Conservation (phyloP, 2,113 vertebrate genomes). For the Taxidea taxus region DNA sequence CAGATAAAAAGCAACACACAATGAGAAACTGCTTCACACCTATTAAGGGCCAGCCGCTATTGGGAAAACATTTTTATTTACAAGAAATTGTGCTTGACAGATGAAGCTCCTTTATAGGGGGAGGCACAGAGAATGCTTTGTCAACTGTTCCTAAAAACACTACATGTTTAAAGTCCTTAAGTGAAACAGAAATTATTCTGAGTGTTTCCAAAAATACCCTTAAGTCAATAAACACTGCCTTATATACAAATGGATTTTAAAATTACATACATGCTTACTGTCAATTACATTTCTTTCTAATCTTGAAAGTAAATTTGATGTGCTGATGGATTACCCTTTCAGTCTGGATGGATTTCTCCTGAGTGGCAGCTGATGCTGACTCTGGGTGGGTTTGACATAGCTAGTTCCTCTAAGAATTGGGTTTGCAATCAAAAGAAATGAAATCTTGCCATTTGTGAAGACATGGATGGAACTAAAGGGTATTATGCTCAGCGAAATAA, state of each 20-base stretch:
- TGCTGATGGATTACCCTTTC: not conserved
- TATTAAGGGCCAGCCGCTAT: not conserved
- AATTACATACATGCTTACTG: not conserved
- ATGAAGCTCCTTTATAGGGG: not conserved
- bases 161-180: not conserved
- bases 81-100: not conserved
- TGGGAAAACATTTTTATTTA: not conserved
- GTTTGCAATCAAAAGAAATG: not conserved
- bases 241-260: not conserved
- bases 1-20: not conserved
- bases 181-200: not conserved
- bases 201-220: not conserved
- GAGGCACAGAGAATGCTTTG: not conserved
- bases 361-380: not conserved
- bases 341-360: not conserved
- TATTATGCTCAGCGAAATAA: too few relatives aligned
- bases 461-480: too few relatives aligned
- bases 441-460: too few relatives aligned
- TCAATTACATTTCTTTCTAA: not conserved
- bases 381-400: not conserved
- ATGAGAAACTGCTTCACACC: not conserved
- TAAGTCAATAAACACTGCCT: not conserved
- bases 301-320: not conserved
- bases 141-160: not conserved
- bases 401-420: not conserved